Percentiles rank a stretch among this genome's conserved stretches.
These are phyloP conservation scores for Drosophila azteca DNA, from an alignment of 1,140 invertebrate genomes.

Conservation along the genomic window DNA sequence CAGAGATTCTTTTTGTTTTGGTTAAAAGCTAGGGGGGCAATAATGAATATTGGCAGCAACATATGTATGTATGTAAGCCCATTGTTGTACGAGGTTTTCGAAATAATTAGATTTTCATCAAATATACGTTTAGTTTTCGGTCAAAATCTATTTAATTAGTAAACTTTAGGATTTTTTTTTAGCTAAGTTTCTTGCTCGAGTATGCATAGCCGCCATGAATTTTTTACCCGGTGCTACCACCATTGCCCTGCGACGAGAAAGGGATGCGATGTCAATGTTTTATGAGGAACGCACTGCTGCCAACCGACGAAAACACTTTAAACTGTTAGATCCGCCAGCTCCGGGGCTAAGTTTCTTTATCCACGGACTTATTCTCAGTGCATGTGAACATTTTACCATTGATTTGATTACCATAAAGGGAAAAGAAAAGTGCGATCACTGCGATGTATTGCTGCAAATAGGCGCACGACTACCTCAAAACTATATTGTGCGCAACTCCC, in stretches of 20 bases:
- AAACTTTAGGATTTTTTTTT: slow-evolving; percentile 1
- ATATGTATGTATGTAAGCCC: too few species aligned
- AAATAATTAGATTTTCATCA: neutral
- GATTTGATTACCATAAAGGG: slow-evolving; percentile 36
- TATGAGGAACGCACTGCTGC: slow-evolving; percentile 52
- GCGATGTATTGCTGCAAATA: slow-evolving; percentile 90
- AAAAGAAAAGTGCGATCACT: neutral
- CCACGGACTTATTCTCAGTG: slow-evolving; percentile 47
- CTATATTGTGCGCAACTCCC: slow-evolving; percentile 89
- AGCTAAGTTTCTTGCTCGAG: neutral
- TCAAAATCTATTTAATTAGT: slow-evolving; percentile 31
- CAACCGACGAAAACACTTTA: slow-evolving; percentile 29
- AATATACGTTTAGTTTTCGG: slow-evolving; percentile 2
- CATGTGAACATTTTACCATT: slow-evolving; percentile 63
- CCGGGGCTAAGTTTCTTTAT: slow-evolving; percentile 64
- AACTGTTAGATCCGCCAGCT: slow-evolving; percentile 21
- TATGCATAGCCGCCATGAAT: slow-evolving; percentile 38
- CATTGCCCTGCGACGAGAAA: slow-evolving; percentile 31
- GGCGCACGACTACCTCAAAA: slow-evolving; percentile 89
- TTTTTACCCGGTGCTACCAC: slow-evolving; percentile 46
- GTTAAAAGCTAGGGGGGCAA: too few species aligned
- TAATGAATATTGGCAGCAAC: too few species aligned
- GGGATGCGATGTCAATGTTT: slow-evolving; percentile 59
- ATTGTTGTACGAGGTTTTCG: too few species aligned
- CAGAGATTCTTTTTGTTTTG: too few species aligned